A percentile compares a stretch with the other conserved stretches of the same genome.
These are phyloP conservation scores for Hylomyscus alleni DNA, from an alignment of 2,797 vertebrate genomes.

Conservation along the genomic window DNA sequence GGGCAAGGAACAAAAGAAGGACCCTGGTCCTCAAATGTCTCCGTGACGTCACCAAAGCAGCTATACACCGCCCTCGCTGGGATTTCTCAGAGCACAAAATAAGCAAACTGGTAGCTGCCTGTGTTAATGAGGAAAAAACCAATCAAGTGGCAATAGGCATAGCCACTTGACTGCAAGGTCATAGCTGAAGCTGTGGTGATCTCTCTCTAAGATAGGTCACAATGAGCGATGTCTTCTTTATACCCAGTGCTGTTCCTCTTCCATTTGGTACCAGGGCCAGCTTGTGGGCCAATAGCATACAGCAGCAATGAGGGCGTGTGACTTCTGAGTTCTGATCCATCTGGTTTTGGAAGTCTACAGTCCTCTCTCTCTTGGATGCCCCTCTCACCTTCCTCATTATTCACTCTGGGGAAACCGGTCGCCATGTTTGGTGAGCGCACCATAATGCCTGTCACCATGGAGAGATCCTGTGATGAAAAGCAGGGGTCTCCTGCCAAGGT, in stretches of 20 bases:
- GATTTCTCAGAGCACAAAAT: neutral
- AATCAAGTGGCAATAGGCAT: neutral
- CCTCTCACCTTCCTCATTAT: neutral
- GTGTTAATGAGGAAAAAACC: neutral
- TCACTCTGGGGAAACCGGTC: neutral
- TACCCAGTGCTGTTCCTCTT: neutral
- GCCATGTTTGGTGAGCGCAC: neutral
- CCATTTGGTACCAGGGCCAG: neutral
- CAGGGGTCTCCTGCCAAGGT: neutral
- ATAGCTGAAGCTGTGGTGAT: neutral
- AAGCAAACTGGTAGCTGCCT: neutral
- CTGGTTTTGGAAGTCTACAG: neutral
- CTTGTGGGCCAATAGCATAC: neutral
- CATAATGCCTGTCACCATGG: no score
- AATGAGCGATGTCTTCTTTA: neutral
- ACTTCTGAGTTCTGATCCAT: neutral
- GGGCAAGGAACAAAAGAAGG: neutral
- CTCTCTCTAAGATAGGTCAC: neutral
- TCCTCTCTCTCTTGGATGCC: neutral
- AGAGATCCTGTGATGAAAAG: neutral
- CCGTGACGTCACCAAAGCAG: neutral
- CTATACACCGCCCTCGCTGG: neutral
- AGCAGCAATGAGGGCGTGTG: neutral
- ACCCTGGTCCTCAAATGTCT: neutral
- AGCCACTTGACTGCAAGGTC: neutral